Base-by-base conservation (phyloP, 2,888 invertebrate species). In the Spilosoma lubricipeda region DNA sequence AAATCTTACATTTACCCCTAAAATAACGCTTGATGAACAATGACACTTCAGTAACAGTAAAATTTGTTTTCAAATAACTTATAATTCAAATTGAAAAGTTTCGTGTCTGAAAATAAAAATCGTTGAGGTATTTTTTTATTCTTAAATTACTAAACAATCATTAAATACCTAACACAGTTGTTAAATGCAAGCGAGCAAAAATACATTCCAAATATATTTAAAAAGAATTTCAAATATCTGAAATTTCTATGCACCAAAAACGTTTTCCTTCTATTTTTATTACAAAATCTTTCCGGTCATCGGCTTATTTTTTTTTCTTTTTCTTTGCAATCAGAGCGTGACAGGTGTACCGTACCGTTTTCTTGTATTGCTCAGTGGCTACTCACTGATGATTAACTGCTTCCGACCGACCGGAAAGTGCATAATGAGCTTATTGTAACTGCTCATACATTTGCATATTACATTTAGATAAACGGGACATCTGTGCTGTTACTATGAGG, bases 331-430 rank as follows among this genome's bases (percentile, higher is more conserved):
- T 92, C 90, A 94, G 95, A 94, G 92, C 95, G 91, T 83, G 87
- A 90, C 93, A 82, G 67, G 70, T 85, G 92, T 90, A 87, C 90
- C 85, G 91, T 94, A 94, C 93, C 90, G 94, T 92, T 92, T 56
- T 90, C 87, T 90, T 88, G 81, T 86, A 84, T 81, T 86, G 90
- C 86, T 88, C 88, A 87, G 80, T 86, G 87, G 84, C 85, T 88
- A 87, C 88, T 68, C 68, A 70, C 73, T 71, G 65, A 76, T 67
- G 90, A 91, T 92, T 89, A 91, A 87, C 87, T 79, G 84, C 74
- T 80, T 81, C 86, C 90, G 88, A 85, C 90, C 90, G 87, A 89
- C 90, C 90, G 90, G 91, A 92, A 93, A 92, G 82, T 73, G 75
- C 72, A 80, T 90, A 92, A 93, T 91, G 89, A 91, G 91, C 88